A percentile compares a stretch with the other conserved stretches of the same genome.
phyloP scores from a whole-genome alignment of 2,888 invertebrate genomes.

The Rambutsinella grinnellia region DNA sequence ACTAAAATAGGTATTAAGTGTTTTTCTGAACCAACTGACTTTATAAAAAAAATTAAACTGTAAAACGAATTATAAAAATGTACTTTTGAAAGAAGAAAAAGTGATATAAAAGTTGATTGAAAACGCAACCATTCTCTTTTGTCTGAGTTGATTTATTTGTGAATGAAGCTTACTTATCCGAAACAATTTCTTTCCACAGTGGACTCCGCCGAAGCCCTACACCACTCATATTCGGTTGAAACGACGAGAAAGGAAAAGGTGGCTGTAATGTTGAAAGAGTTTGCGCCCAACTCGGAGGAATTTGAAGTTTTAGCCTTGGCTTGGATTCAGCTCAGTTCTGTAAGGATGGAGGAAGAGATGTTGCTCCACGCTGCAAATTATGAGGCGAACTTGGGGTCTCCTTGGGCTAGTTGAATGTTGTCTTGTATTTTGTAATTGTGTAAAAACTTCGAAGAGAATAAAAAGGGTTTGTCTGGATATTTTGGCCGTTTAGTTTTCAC shows the following conservation, averaged over 20 bases:
- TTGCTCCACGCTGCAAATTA: slow-evolving; percentile 45
- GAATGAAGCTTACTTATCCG: background rate
- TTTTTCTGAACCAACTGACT: too few species aligned
- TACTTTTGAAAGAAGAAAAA: slow-evolving; percentile 5
- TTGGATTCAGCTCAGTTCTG: slow-evolving; percentile 54
- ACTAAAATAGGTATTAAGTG: too few species aligned
- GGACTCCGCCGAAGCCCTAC: slow-evolving; percentile 53
- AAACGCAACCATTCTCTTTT: background rate
- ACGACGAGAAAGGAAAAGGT: slow-evolving; percentile 57
- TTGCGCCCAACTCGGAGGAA: slow-evolving; percentile 45
- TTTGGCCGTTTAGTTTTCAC: background rate
- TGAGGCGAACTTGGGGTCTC: slow-evolving; percentile 50
- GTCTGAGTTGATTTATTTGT: background rate
- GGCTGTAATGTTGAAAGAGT: slow-evolving; percentile 52
- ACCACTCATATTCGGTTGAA: slow-evolving; percentile 53
- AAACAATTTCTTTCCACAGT: slow-evolving; percentile 55
- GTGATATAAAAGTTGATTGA: too few species aligned
- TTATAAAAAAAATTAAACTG: too few species aligned
- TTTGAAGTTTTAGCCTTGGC: slow-evolving; percentile 51
- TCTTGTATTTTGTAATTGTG: background rate
- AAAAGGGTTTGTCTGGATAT: background rate
- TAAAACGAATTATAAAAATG: background rate
- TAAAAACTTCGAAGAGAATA: background rate
- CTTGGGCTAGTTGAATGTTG: slow-evolving; percentile 26
- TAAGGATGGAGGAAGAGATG: slow-evolving; percentile 52